Evolutionary conservation across 2,113 vertebrate species (phyloP).

Genomic region (Aphelocoma coerulescens): DNA sequence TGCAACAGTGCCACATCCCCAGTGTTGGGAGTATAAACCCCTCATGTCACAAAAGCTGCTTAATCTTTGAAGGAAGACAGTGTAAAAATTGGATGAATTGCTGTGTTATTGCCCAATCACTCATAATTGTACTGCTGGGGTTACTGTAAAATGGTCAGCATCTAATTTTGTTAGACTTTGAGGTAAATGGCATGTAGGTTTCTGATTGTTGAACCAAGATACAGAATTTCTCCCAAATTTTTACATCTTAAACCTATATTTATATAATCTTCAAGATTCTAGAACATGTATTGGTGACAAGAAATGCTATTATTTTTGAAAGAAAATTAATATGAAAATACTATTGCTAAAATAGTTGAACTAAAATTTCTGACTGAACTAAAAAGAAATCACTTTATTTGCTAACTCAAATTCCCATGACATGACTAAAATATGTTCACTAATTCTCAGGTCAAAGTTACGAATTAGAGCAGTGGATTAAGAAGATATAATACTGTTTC

Average conservation of each 20-base stretch:
- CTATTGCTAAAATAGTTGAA: neutral
- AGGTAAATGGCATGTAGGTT: neutral
- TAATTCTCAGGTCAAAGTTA: neutral
- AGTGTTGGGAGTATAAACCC: neutral
- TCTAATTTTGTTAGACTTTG: neutral
- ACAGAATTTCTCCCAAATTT: neutral
- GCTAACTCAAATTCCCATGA: neutral
- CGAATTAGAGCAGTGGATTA: slow-evolving; percentile 13
- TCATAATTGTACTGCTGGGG: neutral
- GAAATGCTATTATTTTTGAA: neutral
- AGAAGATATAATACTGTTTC: slow-evolving; percentile 4
- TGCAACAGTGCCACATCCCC: neutral
- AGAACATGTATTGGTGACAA: neutral
- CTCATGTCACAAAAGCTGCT: neutral
- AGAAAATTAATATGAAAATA: neutral
- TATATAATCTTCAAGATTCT: neutral
- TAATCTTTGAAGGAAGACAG: neutral
- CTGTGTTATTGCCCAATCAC: neutral
- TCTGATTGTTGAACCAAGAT: neutral
- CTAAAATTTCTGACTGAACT: neutral
- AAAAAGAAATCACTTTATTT: neutral
- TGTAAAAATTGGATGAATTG: neutral
- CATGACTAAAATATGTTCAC: neutral
- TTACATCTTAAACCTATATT: neutral
- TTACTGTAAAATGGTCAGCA: neutral